These are phyloP conservation scores for Osmerus mordax DNA, from an alignment of 2,113 vertebrate genomes.

Conservation along the genomic window DNA sequence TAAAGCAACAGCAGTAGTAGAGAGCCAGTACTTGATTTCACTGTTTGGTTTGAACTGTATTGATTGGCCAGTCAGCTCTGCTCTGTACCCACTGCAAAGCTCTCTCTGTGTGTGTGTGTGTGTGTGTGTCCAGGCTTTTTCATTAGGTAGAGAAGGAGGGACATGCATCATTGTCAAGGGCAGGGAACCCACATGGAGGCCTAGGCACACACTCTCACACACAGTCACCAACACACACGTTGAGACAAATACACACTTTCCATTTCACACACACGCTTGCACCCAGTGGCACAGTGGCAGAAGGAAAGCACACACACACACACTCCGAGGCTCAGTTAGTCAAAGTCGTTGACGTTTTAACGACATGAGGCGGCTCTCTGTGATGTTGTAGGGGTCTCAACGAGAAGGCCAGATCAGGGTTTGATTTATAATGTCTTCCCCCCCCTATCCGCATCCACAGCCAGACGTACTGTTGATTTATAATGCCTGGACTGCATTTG, in stretches of 20 bases:
- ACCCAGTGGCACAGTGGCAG: neutral
- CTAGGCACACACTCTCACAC: neutral
- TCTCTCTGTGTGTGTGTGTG: conserved; percentile 15
- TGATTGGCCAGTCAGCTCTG: conserved; percentile 41
- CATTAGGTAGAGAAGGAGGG: conserved; percentile 5
- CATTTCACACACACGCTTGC: neutral
- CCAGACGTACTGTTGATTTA: conserved; percentile 7
- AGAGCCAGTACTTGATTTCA: conserved; percentile 17
- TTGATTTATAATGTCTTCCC: conserved; percentile 31
- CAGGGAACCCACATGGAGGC: conserved; percentile 13
- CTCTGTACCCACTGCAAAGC: conserved; percentile 32
- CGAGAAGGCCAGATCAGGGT: conserved; percentile 33
- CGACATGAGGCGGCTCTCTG: conserved; percentile 4
- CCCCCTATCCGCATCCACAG: conserved; percentile 13
- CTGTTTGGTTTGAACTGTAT: conserved; percentile 33
- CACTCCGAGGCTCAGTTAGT: conserved; percentile 10
- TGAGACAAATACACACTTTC: neutral
- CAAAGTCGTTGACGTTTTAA: conserved; percentile 12
- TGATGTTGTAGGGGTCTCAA: conserved; percentile 31
- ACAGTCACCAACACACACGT: conserved; percentile 5
- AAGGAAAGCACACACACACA: neutral
- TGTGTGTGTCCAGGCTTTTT: conserved; percentile 6
- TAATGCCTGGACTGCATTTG: neutral
- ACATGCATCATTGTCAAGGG: conserved; percentile 28
- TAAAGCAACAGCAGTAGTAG: neutral